phyloP scores from a whole-genome alignment of 2,797 vertebrate species.

The Coreius guichenoti region DNA sequence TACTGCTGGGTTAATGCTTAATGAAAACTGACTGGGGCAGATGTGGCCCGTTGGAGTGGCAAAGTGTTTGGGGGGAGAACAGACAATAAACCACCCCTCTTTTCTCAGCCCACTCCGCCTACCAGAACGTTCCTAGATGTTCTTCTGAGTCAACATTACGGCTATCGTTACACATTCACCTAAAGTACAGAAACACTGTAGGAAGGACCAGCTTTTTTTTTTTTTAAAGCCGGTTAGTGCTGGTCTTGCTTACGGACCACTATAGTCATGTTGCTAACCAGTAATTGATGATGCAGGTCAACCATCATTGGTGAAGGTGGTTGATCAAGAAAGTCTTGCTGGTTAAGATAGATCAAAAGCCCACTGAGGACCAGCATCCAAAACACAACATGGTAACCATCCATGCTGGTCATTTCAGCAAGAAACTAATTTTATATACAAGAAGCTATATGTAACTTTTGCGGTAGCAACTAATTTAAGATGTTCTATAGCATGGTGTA shows the following conservation, averaged over 20 bases:
- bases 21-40: constrained; percentile 53
- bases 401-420: not conserved
- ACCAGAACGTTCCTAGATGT: not conserved
- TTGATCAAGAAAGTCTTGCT: not conserved
- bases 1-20: constrained; percentile 58
- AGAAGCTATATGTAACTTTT: constrained; percentile 40
- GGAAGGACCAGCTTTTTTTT: not conserved
- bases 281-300: not conserved
- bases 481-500: constrained; percentile 52
- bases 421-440: not conserved
- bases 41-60: constrained; percentile 38
- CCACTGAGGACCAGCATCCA: not conserved
- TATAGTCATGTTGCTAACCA: not conserved
- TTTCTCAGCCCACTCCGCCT: constrained; percentile 39
- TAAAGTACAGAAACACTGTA: not conserved
- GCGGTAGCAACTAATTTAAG: not conserved
- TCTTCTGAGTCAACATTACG: not conserved
- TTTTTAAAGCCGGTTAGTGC: not conserved
- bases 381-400: not conserved
- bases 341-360: not conserved
- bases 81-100: constrained; percentile 27
- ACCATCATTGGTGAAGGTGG: not conserved
- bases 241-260: not conserved
- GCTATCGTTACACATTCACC: not conserved
- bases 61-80: not conserved